phyloP scores from a whole-genome alignment of 37 sponge, comb jelly and placozoan species.

The Crambe crambe region DNA sequence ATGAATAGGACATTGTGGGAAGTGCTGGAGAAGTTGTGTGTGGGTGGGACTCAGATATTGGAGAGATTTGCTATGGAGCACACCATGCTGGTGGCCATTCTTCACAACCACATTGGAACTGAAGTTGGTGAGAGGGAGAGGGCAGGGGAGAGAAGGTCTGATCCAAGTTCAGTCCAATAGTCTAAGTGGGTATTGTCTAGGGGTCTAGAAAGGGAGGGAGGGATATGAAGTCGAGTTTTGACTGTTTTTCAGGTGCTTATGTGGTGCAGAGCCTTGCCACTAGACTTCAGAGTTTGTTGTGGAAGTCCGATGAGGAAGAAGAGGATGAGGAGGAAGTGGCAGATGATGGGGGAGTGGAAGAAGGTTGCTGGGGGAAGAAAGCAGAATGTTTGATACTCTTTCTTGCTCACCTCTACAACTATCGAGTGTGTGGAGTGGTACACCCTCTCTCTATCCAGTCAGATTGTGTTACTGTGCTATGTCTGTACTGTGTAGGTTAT shows the following conservation, averaged over 20 bases:
- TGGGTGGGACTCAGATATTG: conserved; percentile 32
- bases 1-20: conserved; percentile 58
- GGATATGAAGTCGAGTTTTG: neutral
- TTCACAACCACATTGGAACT: conserved; percentile 65
- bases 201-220: neutral
- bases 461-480: no score
- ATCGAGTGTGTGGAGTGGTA: conserved; percentile 31
- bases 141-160: no score
- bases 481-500: no score
- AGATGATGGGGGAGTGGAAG: neutral
- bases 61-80: conserved; percentile 79
- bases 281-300: conserved; percentile 27
- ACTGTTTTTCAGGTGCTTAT: conserved; percentile 78
- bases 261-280: conserved; percentile 62
- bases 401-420: conserved; percentile 72
- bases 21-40: conserved; percentile 61
- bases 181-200: neutral
- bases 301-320: neutral
- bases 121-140: conserved; percentile 79
- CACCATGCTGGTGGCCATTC: conserved; percentile 78
- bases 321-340: neutral
- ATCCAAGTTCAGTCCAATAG: neutral
- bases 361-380: conserved; percentile 48
- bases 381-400: conserved; percentile 56
- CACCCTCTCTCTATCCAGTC: neutral